Percentiles rank a stretch among this genome's conserved stretches.
These are phyloP conservation scores for Scatophagus argus DNA, from an alignment of 2,113 vertebrate genomes.

Conservation along the genomic window DNA sequence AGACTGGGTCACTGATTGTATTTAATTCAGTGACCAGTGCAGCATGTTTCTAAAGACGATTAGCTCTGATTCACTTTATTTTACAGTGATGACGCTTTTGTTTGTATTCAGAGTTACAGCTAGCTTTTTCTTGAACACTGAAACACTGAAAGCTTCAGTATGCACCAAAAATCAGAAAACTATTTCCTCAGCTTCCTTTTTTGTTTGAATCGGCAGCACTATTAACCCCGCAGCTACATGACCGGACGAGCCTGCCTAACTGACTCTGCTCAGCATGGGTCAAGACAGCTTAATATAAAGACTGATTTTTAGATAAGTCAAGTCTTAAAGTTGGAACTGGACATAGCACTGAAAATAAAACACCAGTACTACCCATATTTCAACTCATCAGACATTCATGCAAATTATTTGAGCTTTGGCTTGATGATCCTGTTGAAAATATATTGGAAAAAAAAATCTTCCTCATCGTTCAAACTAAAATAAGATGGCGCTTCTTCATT, in stretches of 20 bases:
- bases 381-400: not conserved
- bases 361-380: not conserved
- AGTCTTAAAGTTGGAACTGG: not conserved
- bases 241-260: conserved; percentile 37
- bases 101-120: not conserved
- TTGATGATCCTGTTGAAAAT: too few species aligned
- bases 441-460: too few species aligned
- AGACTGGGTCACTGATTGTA: not conserved
- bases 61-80: not conserved
- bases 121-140: too few species aligned
- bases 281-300: too few species aligned
- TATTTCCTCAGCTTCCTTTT: not conserved
- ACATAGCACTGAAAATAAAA: not conserved
- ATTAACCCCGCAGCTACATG: not conserved
- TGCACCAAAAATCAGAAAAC: not conserved
- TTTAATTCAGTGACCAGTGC: not conserved
- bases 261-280: not conserved
- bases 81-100: not conserved
- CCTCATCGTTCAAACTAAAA: not conserved
- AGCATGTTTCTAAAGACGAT: not conserved
- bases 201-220: not conserved
- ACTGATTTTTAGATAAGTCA: not conserved
- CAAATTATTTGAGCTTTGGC: not conserved
- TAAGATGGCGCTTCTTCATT: not conserved
- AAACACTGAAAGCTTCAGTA: not conserved